Percentiles rank a stretch among this genome's conserved stretches.
phyloP scores from a whole-genome alignment of 2,888 invertebrate genomes.

The Drosophila putrida region DNA sequence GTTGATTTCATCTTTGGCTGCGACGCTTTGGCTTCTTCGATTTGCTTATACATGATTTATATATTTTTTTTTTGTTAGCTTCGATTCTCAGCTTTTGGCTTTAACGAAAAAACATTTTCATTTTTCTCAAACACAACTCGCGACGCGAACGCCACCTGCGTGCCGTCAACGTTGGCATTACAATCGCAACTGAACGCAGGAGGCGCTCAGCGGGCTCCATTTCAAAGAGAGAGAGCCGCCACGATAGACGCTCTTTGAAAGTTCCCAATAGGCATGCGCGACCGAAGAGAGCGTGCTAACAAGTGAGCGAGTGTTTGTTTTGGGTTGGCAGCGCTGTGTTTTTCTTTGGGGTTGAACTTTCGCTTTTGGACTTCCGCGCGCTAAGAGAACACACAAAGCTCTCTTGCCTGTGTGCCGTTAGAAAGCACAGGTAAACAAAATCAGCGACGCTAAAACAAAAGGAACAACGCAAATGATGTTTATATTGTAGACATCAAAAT shows the following conservation, averaged over 20 bases:
- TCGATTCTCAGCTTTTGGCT: conserved; percentile 32
- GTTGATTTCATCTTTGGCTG: conserved; percentile 80
- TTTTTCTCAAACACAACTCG: conserved; percentile 49
- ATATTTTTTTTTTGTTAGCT: conserved; percentile 21
- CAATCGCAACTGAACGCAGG: conserved; percentile 71
- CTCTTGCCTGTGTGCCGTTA: conserved; percentile 50
- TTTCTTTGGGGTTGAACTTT: conserved; percentile 62
- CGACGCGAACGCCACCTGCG: conserved; percentile 69
- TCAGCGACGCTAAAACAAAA: conserved; percentile 76
- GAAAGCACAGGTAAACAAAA: conserved; percentile 75
- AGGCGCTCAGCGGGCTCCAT: conserved; percentile 15
- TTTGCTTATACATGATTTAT: conserved; percentile 75
- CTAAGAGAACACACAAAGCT: conserved; percentile 44
- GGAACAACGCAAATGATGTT: conserved; percentile 79
- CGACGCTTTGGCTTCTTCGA: conserved; percentile 66
- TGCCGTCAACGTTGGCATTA: conserved; percentile 77
- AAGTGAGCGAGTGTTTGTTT: conserved; percentile 12
- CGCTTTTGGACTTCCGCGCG: conserved; percentile 48
- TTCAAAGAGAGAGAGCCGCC: conserved; percentile 23
- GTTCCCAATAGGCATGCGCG: conserved; percentile 36
- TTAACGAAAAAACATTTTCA: conserved; percentile 59
- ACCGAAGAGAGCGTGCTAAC: conserved; percentile 11
- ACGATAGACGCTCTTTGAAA: conserved; percentile 7
- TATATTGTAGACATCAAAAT: conserved; percentile 76
- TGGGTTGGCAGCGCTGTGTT: conserved; percentile 52